Evolutionary conservation across 2,888 invertebrate species (phyloP).

Genomic region (Sympetrum striolatum): DNA sequence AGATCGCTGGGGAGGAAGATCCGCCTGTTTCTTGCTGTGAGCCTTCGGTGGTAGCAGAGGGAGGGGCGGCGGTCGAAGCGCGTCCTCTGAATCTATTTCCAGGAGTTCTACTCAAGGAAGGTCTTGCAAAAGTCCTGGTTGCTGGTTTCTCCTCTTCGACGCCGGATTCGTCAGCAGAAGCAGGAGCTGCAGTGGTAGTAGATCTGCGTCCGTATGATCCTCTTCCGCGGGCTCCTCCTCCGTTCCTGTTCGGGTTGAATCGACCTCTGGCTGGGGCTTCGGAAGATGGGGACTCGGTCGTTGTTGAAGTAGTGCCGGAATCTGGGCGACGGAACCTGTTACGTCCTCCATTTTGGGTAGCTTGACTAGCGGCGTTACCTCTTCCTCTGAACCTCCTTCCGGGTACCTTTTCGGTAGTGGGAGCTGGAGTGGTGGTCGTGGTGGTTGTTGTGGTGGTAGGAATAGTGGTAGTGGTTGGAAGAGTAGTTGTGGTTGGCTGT

Average conservation of each 20-base stretch:
- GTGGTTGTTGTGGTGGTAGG: conserved; percentile 51
- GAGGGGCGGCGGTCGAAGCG: conserved; percentile 44
- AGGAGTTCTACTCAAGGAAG: background rate
- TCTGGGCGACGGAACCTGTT: conserved; percentile 54
- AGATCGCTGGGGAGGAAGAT: background rate
- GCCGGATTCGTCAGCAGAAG: conserved; percentile 52
- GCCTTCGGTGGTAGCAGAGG: conserved; percentile 49
- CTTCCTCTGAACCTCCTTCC: conserved; percentile 49
- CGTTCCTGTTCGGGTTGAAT: conserved; percentile 47
- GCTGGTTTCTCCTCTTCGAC: conserved; percentile 55
- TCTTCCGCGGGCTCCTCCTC: conserved; percentile 38
- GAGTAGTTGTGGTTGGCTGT: conserved; percentile 54
- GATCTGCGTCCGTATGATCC: conserved; percentile 46
- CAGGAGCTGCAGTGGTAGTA: conserved; percentile 47
- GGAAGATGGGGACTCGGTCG: conserved; percentile 53
- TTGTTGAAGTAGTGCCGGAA: conserved; percentile 52
- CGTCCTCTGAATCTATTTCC: conserved; percentile 25
- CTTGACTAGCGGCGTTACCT: conserved; percentile 53
- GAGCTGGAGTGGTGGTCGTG: conserved; percentile 47
- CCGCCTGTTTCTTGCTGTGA: background rate
- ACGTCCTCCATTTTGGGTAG: conserved; percentile 54
- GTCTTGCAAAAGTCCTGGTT: background rate
- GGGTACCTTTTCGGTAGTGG: conserved; percentile 47
- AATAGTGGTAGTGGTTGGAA: conserved; percentile 59
- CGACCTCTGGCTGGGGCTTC: conserved; percentile 53